phyloP scores from a whole-genome alignment of 1,140 invertebrate species.

The Drosophila pectinifera region DNA sequence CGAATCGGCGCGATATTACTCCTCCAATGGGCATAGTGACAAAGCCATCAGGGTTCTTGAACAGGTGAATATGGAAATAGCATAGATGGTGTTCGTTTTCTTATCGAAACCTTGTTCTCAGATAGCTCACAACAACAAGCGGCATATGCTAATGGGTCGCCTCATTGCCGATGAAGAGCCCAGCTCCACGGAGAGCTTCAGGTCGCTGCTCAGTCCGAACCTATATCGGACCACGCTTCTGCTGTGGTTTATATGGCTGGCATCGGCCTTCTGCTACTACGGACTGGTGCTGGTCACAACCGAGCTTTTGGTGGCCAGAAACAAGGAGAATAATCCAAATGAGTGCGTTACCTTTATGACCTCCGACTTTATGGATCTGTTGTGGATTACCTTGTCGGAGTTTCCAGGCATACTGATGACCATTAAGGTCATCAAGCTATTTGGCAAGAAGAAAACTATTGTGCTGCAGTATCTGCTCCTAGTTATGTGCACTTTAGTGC shows the following conservation, averaged over 20 bases:
- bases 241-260: slow-evolving; percentile 97
- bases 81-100: too few relatives aligned
- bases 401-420: slow-evolving; percentile 98
- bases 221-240: slow-evolving; percentile 93
- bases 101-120: background rate
- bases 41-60: slow-evolving; percentile 94
- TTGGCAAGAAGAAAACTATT: slow-evolving; percentile 97
- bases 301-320: slow-evolving; percentile 91
- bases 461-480: slow-evolving; percentile 96
- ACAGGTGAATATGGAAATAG: slow-evolving; percentile 86
- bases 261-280: slow-evolving; percentile 98
- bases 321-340: slow-evolving; percentile 62
- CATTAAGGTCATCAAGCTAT: slow-evolving; percentile 95
- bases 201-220: slow-evolving; percentile 92
- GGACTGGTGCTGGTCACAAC: slow-evolving; percentile 98
- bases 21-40: slow-evolving; percentile 93
- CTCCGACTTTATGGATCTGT: slow-evolving; percentile 95
- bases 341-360: slow-evolving; percentile 88
- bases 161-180: slow-evolving; percentile 92
- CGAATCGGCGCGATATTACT: slow-evolving; percentile 93
- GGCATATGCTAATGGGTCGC: slow-evolving; percentile 94
- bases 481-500: slow-evolving; percentile 91
- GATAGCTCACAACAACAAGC: slow-evolving; percentile 94
- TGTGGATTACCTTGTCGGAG: slow-evolving; percentile 98
- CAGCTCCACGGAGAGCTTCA: slow-evolving; percentile 89